Evolutionary conservation across 2,113 vertebrate genomes (phyloP).

Genomic region (Agapornis roseicollis): DNA sequence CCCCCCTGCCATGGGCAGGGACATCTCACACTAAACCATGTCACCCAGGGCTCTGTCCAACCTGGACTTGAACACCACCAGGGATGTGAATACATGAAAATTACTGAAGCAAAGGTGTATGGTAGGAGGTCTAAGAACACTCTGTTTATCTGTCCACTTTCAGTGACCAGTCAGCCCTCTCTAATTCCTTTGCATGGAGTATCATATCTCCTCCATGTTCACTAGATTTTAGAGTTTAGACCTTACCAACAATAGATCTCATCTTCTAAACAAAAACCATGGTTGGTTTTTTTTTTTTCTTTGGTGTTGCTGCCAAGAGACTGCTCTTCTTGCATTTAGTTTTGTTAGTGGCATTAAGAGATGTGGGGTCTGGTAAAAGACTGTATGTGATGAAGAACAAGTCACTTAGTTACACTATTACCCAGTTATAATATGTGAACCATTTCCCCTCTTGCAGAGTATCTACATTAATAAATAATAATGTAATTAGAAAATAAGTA

Average conservation of each 20-base stretch:
- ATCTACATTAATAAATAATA: background rate
- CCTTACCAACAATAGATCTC: background rate
- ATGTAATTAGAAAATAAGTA: background rate
- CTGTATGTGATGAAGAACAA: background rate
- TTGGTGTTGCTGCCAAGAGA: background rate
- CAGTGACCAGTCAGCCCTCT: background rate
- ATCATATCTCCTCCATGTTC: background rate
- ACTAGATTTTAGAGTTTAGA: background rate
- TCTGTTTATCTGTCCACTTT: background rate
- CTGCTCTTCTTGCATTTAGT: background rate
- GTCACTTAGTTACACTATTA: background rate
- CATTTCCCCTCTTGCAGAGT: background rate
- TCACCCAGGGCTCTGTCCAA: too few relatives aligned
- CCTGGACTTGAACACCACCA: too few relatives aligned
- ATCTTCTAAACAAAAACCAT: background rate
- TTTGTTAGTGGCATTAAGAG: background rate
- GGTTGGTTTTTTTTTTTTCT: too few relatives aligned
- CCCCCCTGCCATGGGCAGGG: too few relatives aligned
- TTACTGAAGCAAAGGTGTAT: background rate
- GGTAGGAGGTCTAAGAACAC: background rate
- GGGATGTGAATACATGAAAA: background rate
- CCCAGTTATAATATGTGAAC: background rate
- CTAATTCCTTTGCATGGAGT: background rate
- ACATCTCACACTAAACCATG: too few relatives aligned
- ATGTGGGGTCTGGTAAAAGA: background rate